A percentile compares a stretch with the other conserved stretches of the same genome.
Conservation (phyloP, 2,113 vertebrate genomes). For the Ceratotherium simum region DNA sequence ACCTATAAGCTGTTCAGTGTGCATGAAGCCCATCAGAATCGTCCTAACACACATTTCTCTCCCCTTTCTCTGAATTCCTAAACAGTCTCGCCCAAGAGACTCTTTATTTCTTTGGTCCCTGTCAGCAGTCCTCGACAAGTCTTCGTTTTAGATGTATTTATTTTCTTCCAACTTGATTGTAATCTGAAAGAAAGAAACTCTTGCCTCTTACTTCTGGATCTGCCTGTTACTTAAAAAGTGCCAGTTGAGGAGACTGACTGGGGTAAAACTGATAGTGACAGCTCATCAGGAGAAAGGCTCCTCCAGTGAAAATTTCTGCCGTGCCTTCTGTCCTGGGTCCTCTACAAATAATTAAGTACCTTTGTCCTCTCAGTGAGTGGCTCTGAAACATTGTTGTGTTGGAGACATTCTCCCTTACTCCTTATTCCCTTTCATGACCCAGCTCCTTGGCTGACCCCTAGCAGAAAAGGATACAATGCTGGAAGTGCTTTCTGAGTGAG, state of each 20-base stretch:
- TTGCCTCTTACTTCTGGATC: neutral
- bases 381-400: neutral
- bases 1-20: accelerated
- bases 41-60: neutral
- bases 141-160: neutral
- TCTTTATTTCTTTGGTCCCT: neutral
- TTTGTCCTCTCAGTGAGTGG: neutral
- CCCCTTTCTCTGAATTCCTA: neutral
- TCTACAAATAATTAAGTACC: neutral
- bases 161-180: neutral
- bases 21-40: neutral
- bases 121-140: neutral
- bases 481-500: neutral
- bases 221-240: neutral
- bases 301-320: neutral
- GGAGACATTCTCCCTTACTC: neutral
- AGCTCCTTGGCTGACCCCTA: neutral
- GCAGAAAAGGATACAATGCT: neutral
- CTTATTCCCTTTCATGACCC: neutral
- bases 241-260: neutral
- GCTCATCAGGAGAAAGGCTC: neutral
- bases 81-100: neutral
- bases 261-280: neutral
- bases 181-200: neutral
- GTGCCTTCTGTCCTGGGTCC: neutral